Evolutionary conservation across 2,797 vertebrate species (phyloP), one percentile per base, ranked within the genome.

Genomic region (Acipenser oxyrinchus): DNA sequence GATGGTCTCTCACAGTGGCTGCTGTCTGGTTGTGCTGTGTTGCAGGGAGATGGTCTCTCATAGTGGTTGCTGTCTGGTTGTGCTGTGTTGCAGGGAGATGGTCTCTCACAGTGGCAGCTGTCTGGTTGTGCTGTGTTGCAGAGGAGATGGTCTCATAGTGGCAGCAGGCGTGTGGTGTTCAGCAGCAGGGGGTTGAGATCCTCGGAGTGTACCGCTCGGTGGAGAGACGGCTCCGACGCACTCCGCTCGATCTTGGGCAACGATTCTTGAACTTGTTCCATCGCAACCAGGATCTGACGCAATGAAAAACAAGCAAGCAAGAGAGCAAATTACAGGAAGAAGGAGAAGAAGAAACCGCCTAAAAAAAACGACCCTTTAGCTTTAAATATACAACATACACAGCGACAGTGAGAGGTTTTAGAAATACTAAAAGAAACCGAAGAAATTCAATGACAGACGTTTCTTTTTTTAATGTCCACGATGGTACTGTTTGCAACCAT

Each of bases 221-320:
- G 94, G 63, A 96, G 86, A 1, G 94, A 94, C 1, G 94, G 94
- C 83, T 96, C 94, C 0, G 94, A 96, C 64, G 93, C 92, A 70
- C 93, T 95, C 76, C 93, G 88, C 82, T 96, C 94, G 0, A 96
- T 93, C 86, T 96, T 96, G 76, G 94, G 94, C 79, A 96, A 84
- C 73, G 92, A 85, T 70, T 92, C 90, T 76, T 94, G 94, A 64
- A 96, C 91, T 71, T 93, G 91, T 84, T 96, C 94, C 49, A 96
- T 95, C 64, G 88, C 78, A 70, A 93, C 90, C 76, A 96, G 85
- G 79, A 96, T 94, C 94, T 96, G 71, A 12, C 37, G 5, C 37
- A 37, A 37, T 37, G 37, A 37, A 37, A 37, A 37, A 37, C 37
- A 37, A 5, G 37, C 37, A 37, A 37, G 37, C 5, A 4, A 37